A percentile compares a stretch with the other conserved stretches of the same genome.
These are phyloP conservation scores for Kradibia gibbosae DNA, from an alignment of 1,140 invertebrate genomes.

Conservation along the genomic window DNA sequence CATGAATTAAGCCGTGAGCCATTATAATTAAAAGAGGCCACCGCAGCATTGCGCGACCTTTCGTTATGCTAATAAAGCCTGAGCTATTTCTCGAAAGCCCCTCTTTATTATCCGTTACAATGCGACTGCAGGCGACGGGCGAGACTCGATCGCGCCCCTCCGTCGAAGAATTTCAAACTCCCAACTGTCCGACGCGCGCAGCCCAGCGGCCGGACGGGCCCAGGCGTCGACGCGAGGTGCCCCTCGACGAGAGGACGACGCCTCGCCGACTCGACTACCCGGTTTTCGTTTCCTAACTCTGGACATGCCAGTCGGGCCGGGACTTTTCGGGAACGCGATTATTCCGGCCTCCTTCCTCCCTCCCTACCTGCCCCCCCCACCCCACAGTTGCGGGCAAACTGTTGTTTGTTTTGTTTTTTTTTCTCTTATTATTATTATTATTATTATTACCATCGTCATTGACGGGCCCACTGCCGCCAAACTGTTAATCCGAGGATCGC, in stretches of 20 bases:
- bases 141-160: slow-evolving; percentile 32
- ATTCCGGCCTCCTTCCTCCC: background rate
- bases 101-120: slow-evolving; percentile 10
- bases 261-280: background rate
- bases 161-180: slow-evolving; percentile 33
- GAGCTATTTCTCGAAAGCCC: background rate
- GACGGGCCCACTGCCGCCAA: background rate
- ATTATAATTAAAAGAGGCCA: slow-evolving; percentile 24
- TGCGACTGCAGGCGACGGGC: background rate
- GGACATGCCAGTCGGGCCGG: background rate
- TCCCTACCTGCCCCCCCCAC: too few relatives aligned
- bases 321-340: slow-evolving; percentile 32
- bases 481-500: slow-evolving; percentile 37
- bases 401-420: background rate
- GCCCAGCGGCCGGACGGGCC: background rate
- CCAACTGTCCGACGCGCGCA: background rate
- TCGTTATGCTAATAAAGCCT: slow-evolving; percentile 33
- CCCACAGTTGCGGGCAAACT: slow-evolving; percentile 19
- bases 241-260: background rate
- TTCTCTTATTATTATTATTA: too few relatives aligned
- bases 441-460: too few relatives aligned
- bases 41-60: background rate
- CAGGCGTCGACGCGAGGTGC: background rate
- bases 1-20: slow-evolving; percentile 34
- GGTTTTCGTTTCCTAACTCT: slow-evolving; percentile 30